phyloP scores from a whole-genome alignment of 2,113 vertebrate genomes.

The Tylochromis polylepis region DNA sequence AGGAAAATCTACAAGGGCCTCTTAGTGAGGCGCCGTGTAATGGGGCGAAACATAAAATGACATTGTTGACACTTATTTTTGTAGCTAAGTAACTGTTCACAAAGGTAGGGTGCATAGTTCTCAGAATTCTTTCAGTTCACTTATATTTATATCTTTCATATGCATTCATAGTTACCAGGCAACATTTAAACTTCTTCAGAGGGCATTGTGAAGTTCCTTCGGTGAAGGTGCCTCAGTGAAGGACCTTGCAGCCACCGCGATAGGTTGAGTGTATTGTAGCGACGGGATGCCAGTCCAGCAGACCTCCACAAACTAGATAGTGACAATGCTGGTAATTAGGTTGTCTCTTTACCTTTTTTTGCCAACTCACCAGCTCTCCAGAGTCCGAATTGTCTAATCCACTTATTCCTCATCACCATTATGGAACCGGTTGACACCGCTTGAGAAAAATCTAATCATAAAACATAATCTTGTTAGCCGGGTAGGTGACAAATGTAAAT shows the following conservation, averaged over 20 bases:
- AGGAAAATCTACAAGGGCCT: not conserved
- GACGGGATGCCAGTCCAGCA: slow-evolving; percentile 16
- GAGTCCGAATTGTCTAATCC: slow-evolving; percentile 12
- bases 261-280: not conserved
- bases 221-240: slow-evolving; percentile 10
- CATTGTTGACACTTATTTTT: not conserved
- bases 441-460: slow-evolving; percentile 40
- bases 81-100: slow-evolving; percentile 5
- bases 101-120: not conserved
- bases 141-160: not conserved
- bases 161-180: slow-evolving; percentile 2
- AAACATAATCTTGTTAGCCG: slow-evolving; percentile 37
- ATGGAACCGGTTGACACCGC: slow-evolving; percentile 18
- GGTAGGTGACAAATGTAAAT: slow-evolving; percentile 45
- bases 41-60: not conserved
- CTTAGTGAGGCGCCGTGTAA: not conserved
- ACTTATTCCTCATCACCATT: slow-evolving; percentile 26
- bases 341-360: slow-evolving; percentile 11
- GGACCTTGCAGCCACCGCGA: not conserved
- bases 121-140: not conserved
- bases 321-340: slow-evolving; percentile 34
- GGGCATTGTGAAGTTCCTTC: not conserved
- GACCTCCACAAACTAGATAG: slow-evolving; percentile 19
- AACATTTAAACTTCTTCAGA: not conserved
- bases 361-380: slow-evolving; percentile 12